Conservation (phyloP, 1,140 invertebrate species). For the Limonius californicus region DNA sequence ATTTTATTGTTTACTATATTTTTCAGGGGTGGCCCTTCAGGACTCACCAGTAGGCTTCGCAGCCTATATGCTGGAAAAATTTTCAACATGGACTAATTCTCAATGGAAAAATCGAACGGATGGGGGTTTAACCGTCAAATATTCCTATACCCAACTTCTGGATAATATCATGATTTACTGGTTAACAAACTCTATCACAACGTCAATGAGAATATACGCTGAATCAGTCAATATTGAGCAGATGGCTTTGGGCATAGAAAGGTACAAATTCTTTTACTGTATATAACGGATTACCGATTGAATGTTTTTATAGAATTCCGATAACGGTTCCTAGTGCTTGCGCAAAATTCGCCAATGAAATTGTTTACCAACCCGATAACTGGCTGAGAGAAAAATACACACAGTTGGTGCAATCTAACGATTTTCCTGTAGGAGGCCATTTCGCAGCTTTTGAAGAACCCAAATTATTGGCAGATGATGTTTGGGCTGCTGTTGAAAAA, state of each 20-base stretch:
- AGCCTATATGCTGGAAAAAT: conserved; percentile 86
- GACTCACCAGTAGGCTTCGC: conserved; percentile 73
- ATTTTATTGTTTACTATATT: no score
- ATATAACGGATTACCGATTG: conserved; percentile 92
- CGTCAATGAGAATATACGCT: conserved; percentile 72
- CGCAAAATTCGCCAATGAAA: conserved; percentile 62
- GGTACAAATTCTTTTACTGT: conserved; percentile 70
- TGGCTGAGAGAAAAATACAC: conserved; percentile 56
- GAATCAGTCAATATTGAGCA: conserved; percentile 62
- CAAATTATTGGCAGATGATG: conserved; percentile 62
- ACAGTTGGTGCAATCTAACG: conserved; percentile 62
- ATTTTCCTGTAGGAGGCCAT: conserved; percentile 70
- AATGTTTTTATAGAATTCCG: conserved; percentile 61
- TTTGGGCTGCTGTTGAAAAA: conserved; percentile 39
- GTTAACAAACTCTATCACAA: conserved; percentile 70
- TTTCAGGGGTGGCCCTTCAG: conserved; percentile 56
- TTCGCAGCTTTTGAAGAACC: conserved; percentile 82
- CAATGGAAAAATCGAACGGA: conserved; percentile 56
- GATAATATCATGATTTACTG: conserved; percentile 92
- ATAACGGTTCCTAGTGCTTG: conserved; percentile 61
- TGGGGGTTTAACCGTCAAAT: conserved; percentile 67
- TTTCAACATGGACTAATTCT: conserved; percentile 70
- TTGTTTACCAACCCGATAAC: conserved; percentile 56
- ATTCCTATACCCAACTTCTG: conserved; percentile 68
- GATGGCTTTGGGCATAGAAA: conserved; percentile 63